Evolutionary conservation across 92 coral and sea anemone genomes (phyloP), one percentile per base, ranked within the genome.

Genomic region (Heteractis magnifica): DNA sequence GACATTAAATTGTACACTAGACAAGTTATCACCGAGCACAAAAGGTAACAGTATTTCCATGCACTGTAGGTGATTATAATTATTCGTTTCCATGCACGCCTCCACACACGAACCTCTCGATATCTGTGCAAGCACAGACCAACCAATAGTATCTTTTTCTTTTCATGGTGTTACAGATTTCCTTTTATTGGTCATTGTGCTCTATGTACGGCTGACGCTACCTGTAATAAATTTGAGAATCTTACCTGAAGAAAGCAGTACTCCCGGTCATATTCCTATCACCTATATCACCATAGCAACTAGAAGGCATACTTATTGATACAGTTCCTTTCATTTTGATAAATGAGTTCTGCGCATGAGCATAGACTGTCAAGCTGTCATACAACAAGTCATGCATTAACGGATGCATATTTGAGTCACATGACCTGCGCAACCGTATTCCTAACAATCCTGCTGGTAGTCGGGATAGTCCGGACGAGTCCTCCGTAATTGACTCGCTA

Each of bases 401-500:
- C 55, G 76, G 41, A 23, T 21, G 26, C 23, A 21, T 26, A 0
- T 6, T 68, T 10, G 76, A 34, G 19, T 49, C 13, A 49, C 80
- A 56, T 19, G 58, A 11, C 41, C 60, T 49, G 60, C 59, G 87
- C n/a, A 84, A 19, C 12, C 83, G 89, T 59, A 86, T 34, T 18
- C 89, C 89, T 34, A 86, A 68, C 12, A 86, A 16, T n/a, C 89
- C 89, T 41, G 74, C 16, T 34, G 89, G 89, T 49, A 81, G n/a
- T 48, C 76, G 6, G 13, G 81, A 23, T 58, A 86, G 48, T 77
- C 64, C 80, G 70, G 81, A 73, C 21, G 48, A 51, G 56, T 53
- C 77, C 76, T 81, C 85, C 26, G 75, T 48, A 51, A 86, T 52
- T 6, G 71, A 41, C 8, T 86, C 89, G 6, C 86, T 86, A 8